phyloP scores from a whole-genome alignment of 2,797 vertebrate species.

The Bradypus variegatus region DNA sequence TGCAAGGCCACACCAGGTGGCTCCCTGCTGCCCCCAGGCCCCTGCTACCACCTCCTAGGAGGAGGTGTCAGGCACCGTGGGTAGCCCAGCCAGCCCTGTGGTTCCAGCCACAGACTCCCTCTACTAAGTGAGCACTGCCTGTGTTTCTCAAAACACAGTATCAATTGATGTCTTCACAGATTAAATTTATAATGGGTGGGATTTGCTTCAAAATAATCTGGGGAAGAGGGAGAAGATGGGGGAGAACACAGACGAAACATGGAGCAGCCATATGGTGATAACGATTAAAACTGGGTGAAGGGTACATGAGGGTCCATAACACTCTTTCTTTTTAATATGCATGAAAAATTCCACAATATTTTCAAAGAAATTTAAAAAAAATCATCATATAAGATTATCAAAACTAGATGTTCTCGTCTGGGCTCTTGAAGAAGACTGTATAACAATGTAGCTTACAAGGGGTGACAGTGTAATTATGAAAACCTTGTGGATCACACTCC shows the following conservation, averaged over 20 bases:
- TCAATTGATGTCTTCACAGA: neutral
- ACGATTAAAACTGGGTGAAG: neutral
- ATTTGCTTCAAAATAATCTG: neutral
- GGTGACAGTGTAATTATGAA: too few relatives aligned
- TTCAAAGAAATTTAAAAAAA: neutral
- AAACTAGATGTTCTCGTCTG: neutral
- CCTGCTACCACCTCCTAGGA: neutral
- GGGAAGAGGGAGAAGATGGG: neutral
- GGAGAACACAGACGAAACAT: neutral
- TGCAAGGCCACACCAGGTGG: neutral
- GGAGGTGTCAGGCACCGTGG: rapidly evolving
- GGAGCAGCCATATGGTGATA: neutral
- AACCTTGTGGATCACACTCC: too few relatives aligned
- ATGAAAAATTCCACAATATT: too few relatives aligned
- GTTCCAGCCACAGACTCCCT: neutral
- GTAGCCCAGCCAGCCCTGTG: neutral
- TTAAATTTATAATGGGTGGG: neutral
- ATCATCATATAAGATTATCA: neutral
- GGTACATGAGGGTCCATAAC: neutral
- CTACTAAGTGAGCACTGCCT: neutral
- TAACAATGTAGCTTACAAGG: too few relatives aligned
- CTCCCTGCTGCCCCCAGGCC: neutral
- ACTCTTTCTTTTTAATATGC: neutral
- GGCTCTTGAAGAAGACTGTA: too few relatives aligned
- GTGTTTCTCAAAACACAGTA: neutral